Conservation (phyloP, 2,888 invertebrate species). For the Coelinius sp. region DNA sequence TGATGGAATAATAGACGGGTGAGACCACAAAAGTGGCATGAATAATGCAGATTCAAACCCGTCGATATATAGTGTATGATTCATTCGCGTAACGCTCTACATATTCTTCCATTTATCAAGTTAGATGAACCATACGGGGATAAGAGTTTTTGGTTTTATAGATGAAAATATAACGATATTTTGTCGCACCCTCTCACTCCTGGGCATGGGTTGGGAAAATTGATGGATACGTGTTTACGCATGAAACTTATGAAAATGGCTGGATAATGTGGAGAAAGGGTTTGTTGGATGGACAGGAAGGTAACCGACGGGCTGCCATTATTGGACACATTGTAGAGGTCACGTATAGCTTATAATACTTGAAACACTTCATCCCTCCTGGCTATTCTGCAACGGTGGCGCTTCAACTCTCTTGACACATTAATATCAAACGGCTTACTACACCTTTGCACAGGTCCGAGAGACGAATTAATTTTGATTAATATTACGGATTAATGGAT, state of each 20-base stretch:
- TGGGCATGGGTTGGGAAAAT: neutral
- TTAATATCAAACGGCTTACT: conserved; percentile 26
- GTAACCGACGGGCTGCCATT: conserved; percentile 26
- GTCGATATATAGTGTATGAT: neutral
- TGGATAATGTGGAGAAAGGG: neutral
- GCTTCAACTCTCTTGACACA: conserved; percentile 34
- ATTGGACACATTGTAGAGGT: conserved; percentile 20
- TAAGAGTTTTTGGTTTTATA: neutral
- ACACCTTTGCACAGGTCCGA: conserved; percentile 16
- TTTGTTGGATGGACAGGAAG: neutral
- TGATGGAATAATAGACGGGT: neutral
- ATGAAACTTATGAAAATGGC: neutral
- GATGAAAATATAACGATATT: neutral
- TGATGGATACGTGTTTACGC: neutral
- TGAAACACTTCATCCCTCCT: conserved; percentile 22
- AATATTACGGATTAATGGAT: conserved; percentile 34
- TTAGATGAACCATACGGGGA: neutral
- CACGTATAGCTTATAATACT: conserved; percentile 21
- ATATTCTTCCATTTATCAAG: neutral
- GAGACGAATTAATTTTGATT: conserved; percentile 35
- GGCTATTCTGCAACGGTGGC: conserved; percentile 24
- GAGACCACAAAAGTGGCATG: neutral
- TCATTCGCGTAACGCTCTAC: conserved; percentile 12
- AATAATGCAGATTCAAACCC: neutral
- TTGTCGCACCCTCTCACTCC: neutral